Conservation (phyloP, 1,140 invertebrate species). For the Leptinotarsa lineolata region DNA sequence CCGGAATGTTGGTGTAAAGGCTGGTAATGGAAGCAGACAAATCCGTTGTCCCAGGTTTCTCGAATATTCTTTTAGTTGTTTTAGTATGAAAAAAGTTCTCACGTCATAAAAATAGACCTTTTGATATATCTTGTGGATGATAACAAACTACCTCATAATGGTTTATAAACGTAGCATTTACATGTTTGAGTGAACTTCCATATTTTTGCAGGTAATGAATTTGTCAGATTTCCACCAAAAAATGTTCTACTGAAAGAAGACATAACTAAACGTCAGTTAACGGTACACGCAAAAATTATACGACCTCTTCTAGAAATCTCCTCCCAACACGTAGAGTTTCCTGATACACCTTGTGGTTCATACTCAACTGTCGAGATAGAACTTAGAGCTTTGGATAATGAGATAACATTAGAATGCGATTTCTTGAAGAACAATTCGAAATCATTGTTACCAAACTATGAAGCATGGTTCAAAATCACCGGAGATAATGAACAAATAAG, state of each 20-base stretch:
- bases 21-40: too few relatives aligned
- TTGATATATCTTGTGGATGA: neutral
- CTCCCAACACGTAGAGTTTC: constrained; percentile 42
- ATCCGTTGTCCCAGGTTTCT: too few relatives aligned
- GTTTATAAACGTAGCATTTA: too few relatives aligned
- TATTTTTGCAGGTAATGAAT: constrained; percentile 2
- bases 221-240: neutral
- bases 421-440: constrained; percentile 12
- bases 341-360: constrained; percentile 47
- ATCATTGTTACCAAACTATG: constrained; percentile 20
- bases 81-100: too few relatives aligned
- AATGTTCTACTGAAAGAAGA: neutral
- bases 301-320: constrained; percentile 35
- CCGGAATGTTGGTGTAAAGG: too few relatives aligned
- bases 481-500: constrained; percentile 39
- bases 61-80: too few relatives aligned
- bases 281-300: constrained; percentile 25
- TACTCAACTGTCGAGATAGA: constrained; percentile 39
- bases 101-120: too few relatives aligned
- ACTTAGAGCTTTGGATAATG: constrained; percentile 25
- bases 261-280: neutral
- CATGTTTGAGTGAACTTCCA: neutral
- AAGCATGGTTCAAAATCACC: constrained; percentile 39
- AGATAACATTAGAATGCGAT: constrained; percentile 21
- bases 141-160: too few relatives aligned